phyloP scores from a whole-genome alignment of 2,113 vertebrate genomes.

The Eurypyga helias region DNA sequence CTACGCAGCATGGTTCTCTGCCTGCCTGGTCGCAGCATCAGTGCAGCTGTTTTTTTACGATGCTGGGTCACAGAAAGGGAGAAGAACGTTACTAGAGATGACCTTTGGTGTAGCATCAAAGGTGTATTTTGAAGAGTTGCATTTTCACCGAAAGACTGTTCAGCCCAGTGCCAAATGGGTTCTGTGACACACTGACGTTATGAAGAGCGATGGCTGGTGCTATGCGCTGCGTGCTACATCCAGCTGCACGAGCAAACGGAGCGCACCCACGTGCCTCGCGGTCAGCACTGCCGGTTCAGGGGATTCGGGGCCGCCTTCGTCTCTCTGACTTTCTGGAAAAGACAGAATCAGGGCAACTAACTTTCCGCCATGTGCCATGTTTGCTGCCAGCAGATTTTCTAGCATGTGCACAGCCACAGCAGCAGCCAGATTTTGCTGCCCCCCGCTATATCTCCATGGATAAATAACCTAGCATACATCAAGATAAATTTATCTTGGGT shows the following conservation, averaged over 20 bases:
- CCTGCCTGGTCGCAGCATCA: background rate
- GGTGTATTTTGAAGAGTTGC: rapidly evolving
- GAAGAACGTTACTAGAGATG: rapidly evolving
- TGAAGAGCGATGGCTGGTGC: background rate
- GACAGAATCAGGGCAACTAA: slow-evolving; percentile 61
- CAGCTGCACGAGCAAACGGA: background rate
- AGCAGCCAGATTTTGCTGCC: background rate
- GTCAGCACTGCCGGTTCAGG: rapidly evolving
- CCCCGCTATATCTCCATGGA: background rate
- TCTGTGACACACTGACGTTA: background rate
- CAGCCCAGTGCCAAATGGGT: background rate
- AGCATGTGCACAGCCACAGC: background rate
- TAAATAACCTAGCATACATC: background rate
- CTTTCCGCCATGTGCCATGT: background rate
- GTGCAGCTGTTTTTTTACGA: background rate
- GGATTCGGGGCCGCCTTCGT: rapidly evolving
- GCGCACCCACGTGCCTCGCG: rapidly evolving
- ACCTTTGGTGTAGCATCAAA: background rate
- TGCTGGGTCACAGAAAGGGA: background rate
- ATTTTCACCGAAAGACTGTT: background rate
- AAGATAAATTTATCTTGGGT: slow-evolving; percentile 8
- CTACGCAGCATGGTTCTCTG: background rate
- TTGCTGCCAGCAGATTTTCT: slow-evolving; percentile 49
- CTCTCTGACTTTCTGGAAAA: slow-evolving; percentile 36
- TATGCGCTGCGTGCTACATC: rapidly evolving